Evolutionary conservation across 2,888 invertebrate species (phyloP), one percentile per base, ranked within the genome.

Genomic region (Drosophila ezoana): DNA sequence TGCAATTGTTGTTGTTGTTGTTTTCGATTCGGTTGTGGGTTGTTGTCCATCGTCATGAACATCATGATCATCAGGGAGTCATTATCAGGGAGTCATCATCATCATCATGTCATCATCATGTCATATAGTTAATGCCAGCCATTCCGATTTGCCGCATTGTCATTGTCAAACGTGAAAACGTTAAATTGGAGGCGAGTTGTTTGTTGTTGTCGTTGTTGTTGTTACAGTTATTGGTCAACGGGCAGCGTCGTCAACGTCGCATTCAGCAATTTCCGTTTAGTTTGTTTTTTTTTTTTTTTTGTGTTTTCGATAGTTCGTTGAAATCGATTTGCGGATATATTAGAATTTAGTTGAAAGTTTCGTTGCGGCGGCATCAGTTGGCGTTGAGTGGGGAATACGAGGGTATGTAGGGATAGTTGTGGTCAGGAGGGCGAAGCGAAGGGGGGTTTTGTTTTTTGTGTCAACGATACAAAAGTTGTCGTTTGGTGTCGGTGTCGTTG

Each of bases 311-410:
- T 67, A 41, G 74, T 77, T 49, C 60, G 57, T 71, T 69, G 72
- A 80, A 88, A 90, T 90, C 90, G 87, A 84, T 88, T 84, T 84
- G 77, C 74, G 78, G 77, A 70, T 78, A 78, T 76, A 78, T 81
- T 76, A 73, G 75, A 79, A 76, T 76, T 81, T 73, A 68, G 81
- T 79, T 81, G 57, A 57, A 77, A 80, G 78, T 77, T 76, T 75
- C 57, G 78, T 63, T 60, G 78, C 57, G 20, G 43, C 16, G 63
- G 38, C 57, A 68, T 48, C 80, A 80, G 62, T 77, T 64, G 60
- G 64, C 64, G 70, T 18, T 73, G 72, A 57, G 67, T 3, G 35
- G 10, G 20, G n/a, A 49, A 35, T 23, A 23, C n/a, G 41, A 9
- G 9, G 32, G 18, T n/a, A 28, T 10, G 38, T 40, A 4, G n/a